phyloP scores from a whole-genome alignment of 1,140 invertebrate species.

The Brachionus angularis region DNA sequence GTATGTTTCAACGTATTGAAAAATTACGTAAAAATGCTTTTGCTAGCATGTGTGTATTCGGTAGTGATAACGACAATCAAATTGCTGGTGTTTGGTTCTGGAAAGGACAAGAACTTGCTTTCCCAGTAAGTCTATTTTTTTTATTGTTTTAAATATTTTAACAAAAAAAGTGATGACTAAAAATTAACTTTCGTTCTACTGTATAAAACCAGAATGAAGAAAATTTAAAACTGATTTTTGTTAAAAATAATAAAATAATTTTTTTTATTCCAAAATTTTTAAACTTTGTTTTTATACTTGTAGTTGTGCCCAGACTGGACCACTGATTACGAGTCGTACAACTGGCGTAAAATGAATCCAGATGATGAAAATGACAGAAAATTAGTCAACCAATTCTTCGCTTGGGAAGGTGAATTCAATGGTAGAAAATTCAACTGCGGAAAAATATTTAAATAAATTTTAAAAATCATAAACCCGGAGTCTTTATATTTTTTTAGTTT shows the following conservation, averaged over 20 bases:
- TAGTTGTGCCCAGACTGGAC: constrained; percentile 84
- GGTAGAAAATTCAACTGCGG: constrained; percentile 94
- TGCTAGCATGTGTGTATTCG: constrained; percentile 86
- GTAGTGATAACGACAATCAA: constrained; percentile 80
- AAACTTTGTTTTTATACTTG: constrained; percentile 51
- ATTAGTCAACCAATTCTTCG: constrained; percentile 83
- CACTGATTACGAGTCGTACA: constrained; percentile 92
- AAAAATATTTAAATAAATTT: constrained; percentile 98
- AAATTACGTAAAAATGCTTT: constrained; percentile 95
- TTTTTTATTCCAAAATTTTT: background rate
- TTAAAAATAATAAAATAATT: background rate
- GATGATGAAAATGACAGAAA: constrained; percentile 76
- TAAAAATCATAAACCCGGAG: no score
- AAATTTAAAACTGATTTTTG: constrained; percentile 16
- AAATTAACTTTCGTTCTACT: constrained; percentile 33
- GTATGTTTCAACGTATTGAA: constrained; percentile 95
- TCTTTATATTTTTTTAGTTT: no score
- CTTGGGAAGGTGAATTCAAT: constrained; percentile 82
- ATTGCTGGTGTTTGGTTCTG: constrained; percentile 96
- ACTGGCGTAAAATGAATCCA: constrained; percentile 90
- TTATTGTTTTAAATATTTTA: constrained; percentile 55
- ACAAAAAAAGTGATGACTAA: constrained; percentile 47
- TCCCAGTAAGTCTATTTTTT: constrained; percentile 64
- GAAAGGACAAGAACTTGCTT: constrained; percentile 88
- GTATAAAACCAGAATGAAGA: constrained; percentile 22